Base-by-base conservation (phyloP, 2,797 vertebrate genomes). In the Scyliorhinus canicula region DNA sequence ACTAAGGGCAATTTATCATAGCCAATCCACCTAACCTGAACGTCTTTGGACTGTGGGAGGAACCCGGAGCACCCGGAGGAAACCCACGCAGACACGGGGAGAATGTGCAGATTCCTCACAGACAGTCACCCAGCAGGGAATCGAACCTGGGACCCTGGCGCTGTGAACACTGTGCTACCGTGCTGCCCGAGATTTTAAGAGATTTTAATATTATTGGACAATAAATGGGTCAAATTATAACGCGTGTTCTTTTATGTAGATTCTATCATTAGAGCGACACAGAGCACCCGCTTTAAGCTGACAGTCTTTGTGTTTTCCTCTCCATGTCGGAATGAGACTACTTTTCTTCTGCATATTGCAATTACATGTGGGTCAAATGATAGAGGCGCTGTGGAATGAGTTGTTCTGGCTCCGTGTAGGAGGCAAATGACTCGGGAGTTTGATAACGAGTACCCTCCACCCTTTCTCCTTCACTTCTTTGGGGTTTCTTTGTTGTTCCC, bases 401-500 rank as follows among this genome's bases (percentile, higher is more conserved):
- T 44, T 57, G 9, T 28, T 91, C 57, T 12, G 60, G 57, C n/a
- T 44, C 19, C n/a, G 44, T 44, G 88, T 44, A 88, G 57, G 55
- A 57, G 52, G 31, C 31, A 88, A 19, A 63, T 91, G 40, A 9
- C 21, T 91, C n/a, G 24, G 21, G 21, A 44, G 35, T 60, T 21
- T 90, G 21, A 90, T 90, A 60, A 90, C 6, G 14, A 21, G 35
- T 16, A 57, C 55, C 52, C 14, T 40, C 3, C 57, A 52, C 57
- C 88, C 31, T 5, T 57, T 24, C 47, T 35, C 50, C 1, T 52
- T n/a, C 44, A 74, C 19, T 71, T 35, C 67, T 2, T 14, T 94
- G 71, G n/a, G 6, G 12, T 74, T 94, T 93, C n/a, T 95, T 44
- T 95, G 2, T 65, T 9, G 57, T 44, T 95, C 95, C 28, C 97